Conservation (phyloP, 2,797 vertebrate genomes). For the Eulemur mongoz region DNA sequence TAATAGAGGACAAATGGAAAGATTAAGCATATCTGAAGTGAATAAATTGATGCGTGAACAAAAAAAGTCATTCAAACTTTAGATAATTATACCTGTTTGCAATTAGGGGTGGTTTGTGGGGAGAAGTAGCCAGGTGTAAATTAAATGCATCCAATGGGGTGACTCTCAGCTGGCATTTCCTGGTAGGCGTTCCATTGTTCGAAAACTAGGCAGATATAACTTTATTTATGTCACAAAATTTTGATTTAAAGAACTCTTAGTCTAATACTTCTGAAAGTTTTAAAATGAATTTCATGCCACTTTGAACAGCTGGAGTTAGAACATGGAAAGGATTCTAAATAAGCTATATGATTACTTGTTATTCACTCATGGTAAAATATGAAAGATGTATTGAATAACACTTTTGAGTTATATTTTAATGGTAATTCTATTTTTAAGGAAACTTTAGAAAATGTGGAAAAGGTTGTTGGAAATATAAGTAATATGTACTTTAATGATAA, state of each 20-base stretch:
- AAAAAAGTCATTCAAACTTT: slow-evolving; percentile 46
- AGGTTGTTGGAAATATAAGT: not conserved
- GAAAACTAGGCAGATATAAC: not conserved
- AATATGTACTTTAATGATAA: slow-evolving; percentile 5
- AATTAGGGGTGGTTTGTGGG: slow-evolving; percentile 50
- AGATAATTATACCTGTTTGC: slow-evolving; percentile 29
- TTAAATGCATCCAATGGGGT: not conserved
- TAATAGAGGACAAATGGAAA: slow-evolving; percentile 50
- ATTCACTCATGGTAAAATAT: not conserved
- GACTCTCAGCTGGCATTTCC: not conserved
- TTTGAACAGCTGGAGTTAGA: slow-evolving; percentile 46
- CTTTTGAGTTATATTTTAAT: not conserved
- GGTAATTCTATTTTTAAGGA: slow-evolving; percentile 18
- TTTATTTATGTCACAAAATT: slow-evolving; percentile 1
- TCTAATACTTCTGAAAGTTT: slow-evolving; percentile 22
- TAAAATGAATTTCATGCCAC: slow-evolving; percentile 34
- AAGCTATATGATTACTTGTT: slow-evolving; percentile 34
- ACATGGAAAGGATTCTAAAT: slow-evolving; percentile 21
- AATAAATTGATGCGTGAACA: not conserved
- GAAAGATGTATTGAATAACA: not conserved
- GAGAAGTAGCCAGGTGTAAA: slow-evolving; percentile 50
- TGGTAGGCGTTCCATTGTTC: slow-evolving; percentile 5
- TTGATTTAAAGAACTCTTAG: slow-evolving; percentile 39
- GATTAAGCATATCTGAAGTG: slow-evolving; percentile 3
- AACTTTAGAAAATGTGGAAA: slow-evolving; percentile 12